Evolutionary conservation across 2,113 vertebrate species (phyloP).

Genomic region (Muscicapa adusta): DNA sequence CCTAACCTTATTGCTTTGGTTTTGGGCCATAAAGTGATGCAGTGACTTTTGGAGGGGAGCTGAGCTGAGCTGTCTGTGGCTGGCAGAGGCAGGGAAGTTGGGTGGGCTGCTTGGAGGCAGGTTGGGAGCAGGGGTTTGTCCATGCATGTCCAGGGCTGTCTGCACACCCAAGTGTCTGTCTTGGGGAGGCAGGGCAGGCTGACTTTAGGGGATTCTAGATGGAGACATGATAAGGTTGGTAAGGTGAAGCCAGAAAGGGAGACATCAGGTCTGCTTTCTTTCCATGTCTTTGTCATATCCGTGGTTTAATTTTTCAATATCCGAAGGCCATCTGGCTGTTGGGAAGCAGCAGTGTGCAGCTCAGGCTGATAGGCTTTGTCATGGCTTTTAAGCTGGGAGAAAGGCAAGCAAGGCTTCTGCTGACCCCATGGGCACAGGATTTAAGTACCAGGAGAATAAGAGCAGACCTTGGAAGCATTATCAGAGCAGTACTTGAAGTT

Average conservation of each 20-base stretch:
- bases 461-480: background rate
- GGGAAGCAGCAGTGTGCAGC: background rate
- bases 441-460: background rate
- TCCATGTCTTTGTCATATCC: background rate
- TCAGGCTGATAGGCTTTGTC: background rate
- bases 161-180: background rate
- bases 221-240: background rate
- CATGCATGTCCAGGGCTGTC: background rate
- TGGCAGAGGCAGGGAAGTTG: background rate
- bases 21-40: background rate
- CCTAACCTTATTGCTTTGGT: background rate
- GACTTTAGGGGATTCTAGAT: background rate
- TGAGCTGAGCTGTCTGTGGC: background rate
- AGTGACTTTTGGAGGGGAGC: background rate
- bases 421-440: background rate
- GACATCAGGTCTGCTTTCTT: background rate
- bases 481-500: background rate
- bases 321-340: background rate
- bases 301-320: background rate
- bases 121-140: background rate
- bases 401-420: fast-evolving
- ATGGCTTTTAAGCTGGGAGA: background rate
- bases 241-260: background rate
- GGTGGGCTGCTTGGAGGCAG: background rate
- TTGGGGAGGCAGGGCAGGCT: background rate